Evolutionary conservation across 2,888 invertebrate genomes (phyloP), one percentile per base, ranked within the genome.

Genomic region (Sarcophaga carnaria): DNA sequence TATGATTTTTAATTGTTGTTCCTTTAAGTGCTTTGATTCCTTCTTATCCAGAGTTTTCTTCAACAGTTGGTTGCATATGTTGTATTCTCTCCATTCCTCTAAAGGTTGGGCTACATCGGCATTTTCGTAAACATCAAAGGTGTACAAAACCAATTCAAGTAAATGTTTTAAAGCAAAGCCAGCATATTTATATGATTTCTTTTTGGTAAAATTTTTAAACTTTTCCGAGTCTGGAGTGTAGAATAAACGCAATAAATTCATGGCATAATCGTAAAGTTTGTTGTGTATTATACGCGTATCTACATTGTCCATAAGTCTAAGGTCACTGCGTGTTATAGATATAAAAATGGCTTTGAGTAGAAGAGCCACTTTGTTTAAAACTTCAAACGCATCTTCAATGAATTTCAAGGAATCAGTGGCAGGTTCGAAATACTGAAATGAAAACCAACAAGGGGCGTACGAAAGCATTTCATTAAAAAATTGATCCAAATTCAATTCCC

Each of bases 361-460:
- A 1, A 88, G 78, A 17, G 91, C 90, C 0, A 92, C 90, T 82
- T 91, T 91, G 0, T 86, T 70, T 0, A 92, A 85, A 2, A 90
- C 90, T n/a, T 91, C 90, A 75, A 90, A 91, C 1, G 91, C 90
- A 80, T 92, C 90, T 14, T 88, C 88, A 1, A 91, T 88, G 76
- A 89, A 89, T 69, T 91, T 91, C 5, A 92, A 77, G 1, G 91
- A 90, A 47, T 90, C 90, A 4, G 89, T 88, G 3, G 90, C 90
- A 2, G 90, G 88, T 62, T 91, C 91, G 47, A 91, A 90, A 79
- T 91, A 91, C 77, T 92, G 92, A 80, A 91, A 89, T 0, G 90
- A 84, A 74, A 92, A 91, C 92, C 92, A 92, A 27, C 90, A 90
- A 1, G 92, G 92, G 4, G 91, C 87, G 75, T 90, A 90, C 1